Base-by-base conservation (phyloP, 2,113 vertebrate species). In the Heterocephalus glaber region DNA sequence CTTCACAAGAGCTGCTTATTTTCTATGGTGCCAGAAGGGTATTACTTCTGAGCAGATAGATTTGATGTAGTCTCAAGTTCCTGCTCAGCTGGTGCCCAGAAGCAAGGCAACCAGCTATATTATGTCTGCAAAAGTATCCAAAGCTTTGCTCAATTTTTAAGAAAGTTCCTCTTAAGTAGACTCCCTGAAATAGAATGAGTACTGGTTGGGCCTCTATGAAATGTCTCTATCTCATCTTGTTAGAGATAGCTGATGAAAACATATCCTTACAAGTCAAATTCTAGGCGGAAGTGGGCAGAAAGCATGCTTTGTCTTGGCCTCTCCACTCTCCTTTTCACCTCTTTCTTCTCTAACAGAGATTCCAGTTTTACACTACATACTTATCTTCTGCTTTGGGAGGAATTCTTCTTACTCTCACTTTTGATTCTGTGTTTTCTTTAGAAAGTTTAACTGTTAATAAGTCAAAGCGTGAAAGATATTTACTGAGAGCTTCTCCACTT, bases 131-230 rank as follows among this genome's bases (percentile, higher is more conserved):
- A 44, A 61, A 41, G 52, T 54, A 33, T 56, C 28, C 35, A 44
- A 38, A 92, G 76, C 7, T 92, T 92, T 58, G 22, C 33, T 86
- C 86, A 22, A 0, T 94, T 80, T 90, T 94, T 65, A 92, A 79
- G 7, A 47, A 90, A 81, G n/a, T 47, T 96, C 68, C 74, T 11
- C 52, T 24, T 82, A 47, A 81, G 49, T 76, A 44, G 58, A 90
- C 82, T 94, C 92, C 79, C 61, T 90, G 33, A 19, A 63, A 65
- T n/a, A n/a, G 28, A 86, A 26, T 89, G 65, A 86, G 19, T 93
- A 26, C 7, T 92, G 61, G 20, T 66, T 66, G 76, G 47, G 74
- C 47, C 60, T 96, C 49, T 49, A 4, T 83, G 63, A 68, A 68
- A 60, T 14, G 4, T 33, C 52, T 49, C 47, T 66, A 5, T n/a